Evolutionary conservation across 1,140 invertebrate species (phyloP), one percentile per base, ranked within the genome.

Genomic region (Drosophila repletoides): DNA sequence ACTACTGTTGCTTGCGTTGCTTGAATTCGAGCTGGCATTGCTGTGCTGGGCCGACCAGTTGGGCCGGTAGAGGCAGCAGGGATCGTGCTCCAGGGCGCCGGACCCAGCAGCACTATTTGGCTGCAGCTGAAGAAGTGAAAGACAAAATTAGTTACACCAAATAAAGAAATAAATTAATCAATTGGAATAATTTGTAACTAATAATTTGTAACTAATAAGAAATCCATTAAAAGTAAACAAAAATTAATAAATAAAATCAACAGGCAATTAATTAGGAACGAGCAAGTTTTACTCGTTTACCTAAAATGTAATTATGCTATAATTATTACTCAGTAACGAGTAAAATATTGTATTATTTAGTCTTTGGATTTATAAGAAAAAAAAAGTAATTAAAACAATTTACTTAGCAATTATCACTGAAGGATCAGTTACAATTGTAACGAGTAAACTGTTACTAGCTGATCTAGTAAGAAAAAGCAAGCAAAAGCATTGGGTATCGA

Each of bases 21-120:
- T 43, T 94, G 93, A 19, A 90, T 79, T 75, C 92, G 91, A 33
- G 38, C 22, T 56, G 40, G 9, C 61, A 93, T 61, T 61, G 92
- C 31, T 34, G 31, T 69, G 29, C 15, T 66, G 66, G 15, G 60
- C 41, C 4, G 56, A 68, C 79, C 79, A 83, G 6, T 40, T 74
- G 14, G 86, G 86, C 34, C 95, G 93, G 91, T 98, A 99, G 17
- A 99, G 91, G 76, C 95, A 97, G 88, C 97, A 97, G 1, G 96
- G 93, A 92, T 99, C 98, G 91, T 99, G 98, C 91, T 99, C 98
- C 56, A 99, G 91, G 12, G 98, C 97, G 40, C 97, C 96, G 6
- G 97, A 98, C 9, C 98, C 97, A 38, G 97, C 96, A 9, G 97
- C 97, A 91, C 96, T 97, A 86, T 97, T 96, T 1, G 96, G 94